Percentiles rank a stretch among this genome's conserved stretches.
Conservation (phyloP, 1,140 invertebrate genomes). For the Drosophila asahinai region DNA sequence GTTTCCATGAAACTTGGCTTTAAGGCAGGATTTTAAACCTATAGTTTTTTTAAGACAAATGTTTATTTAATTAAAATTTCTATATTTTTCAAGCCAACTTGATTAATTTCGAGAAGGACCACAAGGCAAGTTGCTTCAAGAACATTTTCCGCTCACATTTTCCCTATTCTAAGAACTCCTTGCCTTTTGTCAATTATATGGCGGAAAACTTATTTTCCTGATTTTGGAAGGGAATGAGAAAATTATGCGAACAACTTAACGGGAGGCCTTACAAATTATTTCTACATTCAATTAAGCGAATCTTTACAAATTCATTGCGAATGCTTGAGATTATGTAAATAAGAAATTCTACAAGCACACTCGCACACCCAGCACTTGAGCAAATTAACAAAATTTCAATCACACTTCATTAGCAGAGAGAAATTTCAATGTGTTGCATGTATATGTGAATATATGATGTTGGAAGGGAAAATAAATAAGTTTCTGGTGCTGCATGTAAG, state of each 20-base stretch:
- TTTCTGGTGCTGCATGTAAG: conserved; percentile 6
- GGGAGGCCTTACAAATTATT: conserved; percentile 56
- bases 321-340: conserved; percentile 65
- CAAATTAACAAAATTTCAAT: conserved; percentile 79
- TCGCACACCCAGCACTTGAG: conserved; percentile 52
- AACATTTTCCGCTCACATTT: conserved; percentile 5
- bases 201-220: conserved; percentile 14
- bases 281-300: conserved; percentile 58
- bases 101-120: background rate
- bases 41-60: background rate
- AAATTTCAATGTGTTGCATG: conserved; percentile 50
- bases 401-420: conserved; percentile 74
- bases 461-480: background rate
- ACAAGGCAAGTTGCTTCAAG: background rate
- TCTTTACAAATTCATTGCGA: conserved; percentile 57
- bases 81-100: too few species aligned
- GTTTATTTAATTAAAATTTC: background rate
- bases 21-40: background rate
- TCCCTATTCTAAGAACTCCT: background rate
- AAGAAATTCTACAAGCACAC: conserved; percentile 49
- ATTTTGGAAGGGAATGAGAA: conserved; percentile 8
- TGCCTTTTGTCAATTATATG: conserved; percentile 15
- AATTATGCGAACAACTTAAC: conserved; percentile 42
- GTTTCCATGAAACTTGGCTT: conserved; percentile 1
- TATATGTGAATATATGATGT: conserved; percentile 1